These are phyloP conservation scores for Drosophila nigricruria DNA, from an alignment of 2,888 invertebrate genomes.

Conservation along the genomic window DNA sequence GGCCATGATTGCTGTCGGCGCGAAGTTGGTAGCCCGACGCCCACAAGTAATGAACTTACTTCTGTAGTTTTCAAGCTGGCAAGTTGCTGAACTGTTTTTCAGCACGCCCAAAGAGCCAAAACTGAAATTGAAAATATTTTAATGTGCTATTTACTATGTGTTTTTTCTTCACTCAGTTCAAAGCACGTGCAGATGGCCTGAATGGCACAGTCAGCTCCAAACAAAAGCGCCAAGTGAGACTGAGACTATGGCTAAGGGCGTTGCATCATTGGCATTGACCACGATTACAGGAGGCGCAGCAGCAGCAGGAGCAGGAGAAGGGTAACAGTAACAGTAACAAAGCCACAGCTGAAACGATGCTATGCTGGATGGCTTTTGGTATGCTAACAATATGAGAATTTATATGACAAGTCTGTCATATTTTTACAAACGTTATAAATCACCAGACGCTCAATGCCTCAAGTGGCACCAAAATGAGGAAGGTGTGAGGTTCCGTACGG, in stretches of 20 bases:
- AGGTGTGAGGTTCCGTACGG: conserved; percentile 54
- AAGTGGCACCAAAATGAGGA: conserved; percentile 37
- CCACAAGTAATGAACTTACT: conserved; percentile 39
- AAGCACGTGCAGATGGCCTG: conserved; percentile 49
- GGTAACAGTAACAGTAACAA: conserved; percentile 25
- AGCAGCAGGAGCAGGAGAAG: background rate
- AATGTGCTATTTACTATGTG: conserved; percentile 49
- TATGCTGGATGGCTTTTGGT: conserved; percentile 34
- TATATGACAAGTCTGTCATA: conserved; percentile 81
- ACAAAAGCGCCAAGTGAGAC: conserved; percentile 44
- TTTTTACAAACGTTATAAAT: conserved; percentile 81
- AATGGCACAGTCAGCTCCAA: conserved; percentile 32
- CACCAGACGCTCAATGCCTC: conserved; percentile 51
- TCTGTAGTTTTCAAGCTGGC: conserved; percentile 33
- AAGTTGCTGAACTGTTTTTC: conserved; percentile 43
- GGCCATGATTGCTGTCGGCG: conserved; percentile 14
- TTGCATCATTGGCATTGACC: conserved; percentile 54
- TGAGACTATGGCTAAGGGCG: conserved; percentile 19
- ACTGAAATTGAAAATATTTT: conserved; percentile 63
- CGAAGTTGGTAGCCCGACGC: conserved; percentile 10
- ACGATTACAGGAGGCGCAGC: conserved; percentile 24
- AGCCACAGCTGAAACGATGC: conserved; percentile 32
- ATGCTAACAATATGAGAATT: conserved; percentile 79
- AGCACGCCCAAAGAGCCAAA: conserved; percentile 28
- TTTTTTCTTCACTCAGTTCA: conserved; percentile 9